A percentile compares a stretch with the other conserved stretches of the same genome.
Evolutionary conservation across 1,140 invertebrate species (phyloP).

Genomic region (Drosophila lacertosa): DNA sequence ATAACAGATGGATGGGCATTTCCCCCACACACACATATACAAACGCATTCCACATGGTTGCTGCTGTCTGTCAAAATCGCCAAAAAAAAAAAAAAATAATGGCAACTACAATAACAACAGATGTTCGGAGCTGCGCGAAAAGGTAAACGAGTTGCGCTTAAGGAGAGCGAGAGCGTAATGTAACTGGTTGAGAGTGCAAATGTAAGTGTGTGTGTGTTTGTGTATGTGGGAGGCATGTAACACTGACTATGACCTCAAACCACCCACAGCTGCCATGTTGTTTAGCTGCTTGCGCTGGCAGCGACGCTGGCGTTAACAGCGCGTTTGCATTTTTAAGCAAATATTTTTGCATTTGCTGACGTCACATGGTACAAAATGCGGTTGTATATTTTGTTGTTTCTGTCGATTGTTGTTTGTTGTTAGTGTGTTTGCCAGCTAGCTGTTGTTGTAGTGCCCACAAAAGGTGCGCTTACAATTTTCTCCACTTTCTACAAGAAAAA

Average conservation of each 20-base stretch:
- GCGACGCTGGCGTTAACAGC: conserved; percentile 20
- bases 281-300: conserved; percentile 5
- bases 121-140: conserved; percentile 62
- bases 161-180: conserved; percentile 39
- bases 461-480: conserved; percentile 67
- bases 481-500: conserved; percentile 80
- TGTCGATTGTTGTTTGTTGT: conserved; percentile 19
- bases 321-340: conserved; percentile 50
- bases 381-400: conserved; percentile 25
- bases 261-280: conserved; percentile 65
- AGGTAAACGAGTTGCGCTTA: conserved; percentile 78
- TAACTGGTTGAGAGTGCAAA: conserved; percentile 31
- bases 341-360: conserved; percentile 42
- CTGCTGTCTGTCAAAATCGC: conserved; percentile 60
- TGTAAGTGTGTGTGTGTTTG: conserved; percentile 9
- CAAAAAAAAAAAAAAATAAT: conserved; percentile 56
- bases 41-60: conserved; percentile 54
- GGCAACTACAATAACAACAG: conserved; percentile 71
- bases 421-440: conserved; percentile 34
- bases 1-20: conserved; percentile 53
- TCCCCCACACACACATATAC: conserved; percentile 16
- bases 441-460: conserved; percentile 59
- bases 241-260: conserved; percentile 69
- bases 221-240: conserved; percentile 50
- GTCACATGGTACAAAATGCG: conserved; percentile 42